Evolutionary conservation across 2,113 vertebrate genomes (phyloP).

Genomic region (Entomyzon cyanotis): DNA sequence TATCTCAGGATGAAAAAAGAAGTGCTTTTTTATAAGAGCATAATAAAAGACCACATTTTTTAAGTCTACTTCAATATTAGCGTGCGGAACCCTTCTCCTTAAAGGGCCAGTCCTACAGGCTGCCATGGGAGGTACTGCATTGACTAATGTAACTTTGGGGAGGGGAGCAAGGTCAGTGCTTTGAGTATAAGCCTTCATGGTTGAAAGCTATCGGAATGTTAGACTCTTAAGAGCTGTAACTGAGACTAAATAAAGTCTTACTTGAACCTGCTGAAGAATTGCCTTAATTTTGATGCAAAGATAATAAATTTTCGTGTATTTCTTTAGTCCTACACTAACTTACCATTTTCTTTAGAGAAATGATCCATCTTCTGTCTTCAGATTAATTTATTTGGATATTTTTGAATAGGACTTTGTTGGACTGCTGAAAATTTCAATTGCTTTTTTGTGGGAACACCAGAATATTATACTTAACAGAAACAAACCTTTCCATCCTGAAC

Average conservation of each 20-base stretch:
- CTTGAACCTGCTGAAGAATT: not conserved
- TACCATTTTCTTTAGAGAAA: not conserved
- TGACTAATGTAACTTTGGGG: not conserved
- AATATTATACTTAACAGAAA: not conserved
- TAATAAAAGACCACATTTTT: not conserved
- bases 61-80: not conserved
- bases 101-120: not conserved
- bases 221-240: not conserved
- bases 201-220: not conserved
- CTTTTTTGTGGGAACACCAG: not conserved
- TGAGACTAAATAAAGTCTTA: not conserved
- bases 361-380: not conserved
- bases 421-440: not conserved
- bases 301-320: not conserved
- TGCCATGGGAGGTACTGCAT: not conserved
- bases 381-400: not conserved
- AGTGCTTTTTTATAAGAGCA: not conserved
- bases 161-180: not conserved
- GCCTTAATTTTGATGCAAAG: not conserved
- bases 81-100: not conserved
- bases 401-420: not conserved
- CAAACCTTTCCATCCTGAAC: not conserved
- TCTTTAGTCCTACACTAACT: not conserved
- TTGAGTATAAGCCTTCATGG: not conserved
- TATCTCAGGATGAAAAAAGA: not conserved